Evolutionary conservation across 2,888 invertebrate genomes (phyloP).

Genomic region (Quadroppia sp.): DNA sequence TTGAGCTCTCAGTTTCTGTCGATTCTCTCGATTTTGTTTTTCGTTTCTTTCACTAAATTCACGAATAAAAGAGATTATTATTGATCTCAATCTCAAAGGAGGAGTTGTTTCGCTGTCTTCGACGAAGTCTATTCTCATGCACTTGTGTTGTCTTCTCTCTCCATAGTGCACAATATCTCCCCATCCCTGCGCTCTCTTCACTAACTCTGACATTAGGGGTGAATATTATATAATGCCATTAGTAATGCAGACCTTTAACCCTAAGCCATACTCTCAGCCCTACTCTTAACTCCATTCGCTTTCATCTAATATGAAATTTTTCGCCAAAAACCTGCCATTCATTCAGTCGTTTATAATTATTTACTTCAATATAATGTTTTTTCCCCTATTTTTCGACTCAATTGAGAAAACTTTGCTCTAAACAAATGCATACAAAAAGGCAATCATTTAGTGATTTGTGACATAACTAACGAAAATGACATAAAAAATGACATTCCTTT

Average conservation of each 20-base stretch:
- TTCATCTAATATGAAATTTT: neutral
- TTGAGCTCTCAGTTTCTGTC: neutral
- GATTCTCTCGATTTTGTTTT: slow-evolving; percentile 22
- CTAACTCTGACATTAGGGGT: slow-evolving; percentile 22
- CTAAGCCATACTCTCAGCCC: neutral
- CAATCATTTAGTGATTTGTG: neutral
- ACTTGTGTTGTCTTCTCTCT: slow-evolving; percentile 1
- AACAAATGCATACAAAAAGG: neutral
- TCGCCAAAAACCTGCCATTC: neutral
- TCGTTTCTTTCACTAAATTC: slow-evolving; percentile 6
- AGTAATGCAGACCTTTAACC: slow-evolving; percentile 31
- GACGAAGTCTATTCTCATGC: too few relatives aligned
- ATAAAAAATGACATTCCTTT: slow-evolving; percentile 43
- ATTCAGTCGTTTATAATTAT: neutral
- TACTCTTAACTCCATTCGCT: neutral
- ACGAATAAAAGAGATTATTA: slow-evolving; percentile 26
- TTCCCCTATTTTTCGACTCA: neutral
- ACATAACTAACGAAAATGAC: slow-evolving; percentile 6
- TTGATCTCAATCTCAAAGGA: slow-evolving; percentile 34
- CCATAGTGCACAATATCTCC: neutral
- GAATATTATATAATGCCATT: slow-evolving; percentile 34
- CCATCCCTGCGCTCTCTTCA: too few relatives aligned
- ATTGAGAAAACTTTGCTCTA: too few relatives aligned
- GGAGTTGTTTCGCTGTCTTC: neutral
- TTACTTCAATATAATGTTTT: neutral